Percentiles rank a stretch among this genome's conserved stretches.
Conservation (phyloP, 2,888 invertebrate species). For the Tuta absoluta region DNA sequence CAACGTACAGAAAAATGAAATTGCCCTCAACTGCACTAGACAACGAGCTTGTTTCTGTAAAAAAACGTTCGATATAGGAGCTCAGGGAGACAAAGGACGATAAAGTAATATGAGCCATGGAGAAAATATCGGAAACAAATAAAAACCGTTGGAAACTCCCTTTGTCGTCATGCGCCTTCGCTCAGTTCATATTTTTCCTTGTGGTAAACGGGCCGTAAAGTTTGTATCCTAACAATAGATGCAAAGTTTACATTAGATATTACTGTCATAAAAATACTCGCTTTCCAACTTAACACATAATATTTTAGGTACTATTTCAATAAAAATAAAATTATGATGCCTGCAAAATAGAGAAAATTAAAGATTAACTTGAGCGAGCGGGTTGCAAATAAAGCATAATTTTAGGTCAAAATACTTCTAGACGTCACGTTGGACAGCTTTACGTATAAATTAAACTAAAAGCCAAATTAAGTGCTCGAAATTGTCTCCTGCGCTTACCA, state of each 20-base stretch:
- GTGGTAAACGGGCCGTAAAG: slow-evolving; percentile 9
- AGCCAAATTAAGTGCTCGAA: no score
- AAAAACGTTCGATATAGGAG: neutral
- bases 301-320: no score
- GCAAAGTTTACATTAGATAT: neutral
- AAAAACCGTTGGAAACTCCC: slow-evolving; percentile 29
- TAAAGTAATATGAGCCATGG: slow-evolving; percentile 32
- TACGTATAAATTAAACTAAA: no score
- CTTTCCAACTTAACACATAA: no score
- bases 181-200: slow-evolving; percentile 10
- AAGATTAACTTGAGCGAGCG: no score
- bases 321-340: no score
- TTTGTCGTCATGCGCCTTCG: slow-evolving; percentile 22
- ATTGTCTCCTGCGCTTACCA: no score
- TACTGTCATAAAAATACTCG: no score
- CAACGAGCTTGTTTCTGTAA: slow-evolving; percentile 11
- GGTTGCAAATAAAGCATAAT: no score
- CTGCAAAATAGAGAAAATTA: no score
- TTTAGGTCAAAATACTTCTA: no score
- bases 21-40: slow-evolving; percentile 3
- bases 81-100: slow-evolving; percentile 26
- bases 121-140: slow-evolving; percentile 35
- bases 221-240: neutral
- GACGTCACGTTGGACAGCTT: no score
- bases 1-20: neutral